These are phyloP conservation scores for Xylophagus ater DNA, from an alignment of 2,888 invertebrate species.

Conservation along the genomic window DNA sequence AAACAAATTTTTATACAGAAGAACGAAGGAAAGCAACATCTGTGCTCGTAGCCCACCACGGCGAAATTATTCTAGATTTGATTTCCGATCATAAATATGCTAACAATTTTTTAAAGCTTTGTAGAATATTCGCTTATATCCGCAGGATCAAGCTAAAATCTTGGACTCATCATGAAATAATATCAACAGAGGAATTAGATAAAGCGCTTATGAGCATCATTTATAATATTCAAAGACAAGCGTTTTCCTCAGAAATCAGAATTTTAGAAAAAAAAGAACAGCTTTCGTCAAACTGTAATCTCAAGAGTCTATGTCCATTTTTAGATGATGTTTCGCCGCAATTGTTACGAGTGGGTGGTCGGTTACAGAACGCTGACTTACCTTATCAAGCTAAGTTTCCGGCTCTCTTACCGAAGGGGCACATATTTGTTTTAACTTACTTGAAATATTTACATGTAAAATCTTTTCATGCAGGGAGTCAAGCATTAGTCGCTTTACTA, in stretches of 20 bases:
- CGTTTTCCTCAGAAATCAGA: too few species aligned
- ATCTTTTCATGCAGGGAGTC: constrained; percentile 9
- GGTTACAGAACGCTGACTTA: constrained; percentile 19
- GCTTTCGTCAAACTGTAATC: neutral
- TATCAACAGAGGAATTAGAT: constrained; percentile 5
- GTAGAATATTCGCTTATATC: constrained; percentile 8
- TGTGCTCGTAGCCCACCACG: neutral
- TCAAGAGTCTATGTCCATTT: constrained; percentile 17
- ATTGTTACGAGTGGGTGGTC: constrained; percentile 24
- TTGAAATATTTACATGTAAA: constrained; percentile 8
- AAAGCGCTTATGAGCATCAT: constrained; percentile 8
- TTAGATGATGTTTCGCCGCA: constrained; percentile 16
- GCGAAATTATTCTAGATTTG: constrained; percentile 1
- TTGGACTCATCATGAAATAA: neutral
- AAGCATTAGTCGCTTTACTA: constrained; percentile 11
- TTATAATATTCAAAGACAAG: constrained; percentile 5
- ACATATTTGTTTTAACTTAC: constrained; percentile 10
- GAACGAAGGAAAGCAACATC: neutral
- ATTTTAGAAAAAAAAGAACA: too few species aligned
- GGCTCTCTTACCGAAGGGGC: constrained; percentile 21
- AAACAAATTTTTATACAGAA: too few species aligned
- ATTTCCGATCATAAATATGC: constrained; percentile 5
- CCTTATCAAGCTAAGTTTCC: constrained; percentile 22
- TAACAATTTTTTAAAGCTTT: constrained; percentile 7
- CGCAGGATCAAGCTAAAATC: constrained; percentile 8